These are phyloP conservation scores for Trachurus trachurus DNA, from an alignment of 2,797 vertebrate genomes.

Conservation along the genomic window DNA sequence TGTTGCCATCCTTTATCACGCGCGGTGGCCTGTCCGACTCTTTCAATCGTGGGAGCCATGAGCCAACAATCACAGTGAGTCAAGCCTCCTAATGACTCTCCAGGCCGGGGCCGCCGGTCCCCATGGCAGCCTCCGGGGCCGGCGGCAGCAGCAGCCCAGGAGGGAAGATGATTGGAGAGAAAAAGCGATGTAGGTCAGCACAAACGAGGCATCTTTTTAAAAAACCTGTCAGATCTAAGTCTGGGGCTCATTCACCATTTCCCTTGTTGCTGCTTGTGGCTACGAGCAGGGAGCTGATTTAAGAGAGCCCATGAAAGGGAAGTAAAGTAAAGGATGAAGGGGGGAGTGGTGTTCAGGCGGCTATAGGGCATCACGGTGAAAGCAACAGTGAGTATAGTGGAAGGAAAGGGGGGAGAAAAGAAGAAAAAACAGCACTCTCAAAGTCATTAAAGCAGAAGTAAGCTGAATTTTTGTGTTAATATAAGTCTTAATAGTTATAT, in stretches of 20 bases:
- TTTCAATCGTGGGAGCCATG: conserved; percentile 53
- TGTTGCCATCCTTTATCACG: conserved; percentile 64
- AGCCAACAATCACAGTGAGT: conserved; percentile 73
- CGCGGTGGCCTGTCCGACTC: conserved; percentile 57
- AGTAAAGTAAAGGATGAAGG: conserved; percentile 10
- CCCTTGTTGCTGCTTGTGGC: conserved; percentile 51
- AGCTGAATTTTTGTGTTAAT: too few species aligned
- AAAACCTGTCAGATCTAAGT: conserved; percentile 73
- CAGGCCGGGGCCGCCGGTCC: conserved; percentile 53
- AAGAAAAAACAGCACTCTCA: not conserved
- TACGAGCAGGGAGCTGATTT: conserved; percentile 61
- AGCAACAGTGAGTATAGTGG: conserved; percentile 16
- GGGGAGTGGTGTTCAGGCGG: too few species aligned
- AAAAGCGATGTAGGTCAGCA: conserved; percentile 83
- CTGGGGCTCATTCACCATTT: conserved; percentile 73
- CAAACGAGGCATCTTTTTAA: conserved; percentile 73
- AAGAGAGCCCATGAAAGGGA: conserved; percentile 53
- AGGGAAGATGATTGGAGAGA: conserved; percentile 78
- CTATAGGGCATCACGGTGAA: too few species aligned
- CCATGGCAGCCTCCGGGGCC: conserved; percentile 54
- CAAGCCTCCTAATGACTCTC: conserved; percentile 68
- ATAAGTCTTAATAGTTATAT: too few species aligned
- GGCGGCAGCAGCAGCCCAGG: conserved; percentile 44
- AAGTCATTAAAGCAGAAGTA: conserved; percentile 32
- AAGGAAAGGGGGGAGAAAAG: not conserved